These are phyloP conservation scores for Otocyon megalotis DNA, from an alignment of 2,113 vertebrate genomes.

Conservation along the genomic window DNA sequence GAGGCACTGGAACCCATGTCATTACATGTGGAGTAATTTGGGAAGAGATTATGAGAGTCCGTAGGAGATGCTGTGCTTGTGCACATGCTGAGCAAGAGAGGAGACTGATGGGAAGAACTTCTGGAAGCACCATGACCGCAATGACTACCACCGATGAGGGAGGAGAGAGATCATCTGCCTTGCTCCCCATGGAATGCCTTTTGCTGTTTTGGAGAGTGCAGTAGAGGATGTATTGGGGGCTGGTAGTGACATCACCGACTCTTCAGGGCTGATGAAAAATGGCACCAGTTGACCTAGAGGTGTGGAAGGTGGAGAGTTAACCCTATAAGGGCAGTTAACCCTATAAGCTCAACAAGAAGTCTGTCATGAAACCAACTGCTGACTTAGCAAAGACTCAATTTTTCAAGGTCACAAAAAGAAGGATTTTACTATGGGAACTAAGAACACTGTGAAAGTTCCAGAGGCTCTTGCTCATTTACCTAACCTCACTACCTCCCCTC, in stretches of 20 bases:
- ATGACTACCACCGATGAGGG: neutral
- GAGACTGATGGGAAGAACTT: neutral
- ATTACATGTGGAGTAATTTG: neutral
- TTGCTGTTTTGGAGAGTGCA: neutral
- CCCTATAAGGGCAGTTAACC: rapidly evolving
- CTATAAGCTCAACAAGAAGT: neutral
- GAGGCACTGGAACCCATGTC: neutral
- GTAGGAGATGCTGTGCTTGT: neutral
- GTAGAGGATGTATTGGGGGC: too few species aligned
- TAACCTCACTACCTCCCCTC: neutral
- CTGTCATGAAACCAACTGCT: conserved; percentile 50
- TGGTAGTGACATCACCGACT: neutral
- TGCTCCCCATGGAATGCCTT: conserved; percentile 31
- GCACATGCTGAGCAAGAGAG: neutral
- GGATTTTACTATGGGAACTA: conserved; percentile 18
- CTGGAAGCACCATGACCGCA: neutral
- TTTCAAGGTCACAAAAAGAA: conserved; percentile 54
- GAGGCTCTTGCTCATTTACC: conserved; percentile 42
- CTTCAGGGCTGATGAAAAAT: conserved; percentile 14
- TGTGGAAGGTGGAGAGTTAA: neutral
- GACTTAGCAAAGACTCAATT: conserved; percentile 51
- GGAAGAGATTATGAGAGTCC: conserved; percentile 3
- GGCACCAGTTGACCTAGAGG: conserved; percentile 16
- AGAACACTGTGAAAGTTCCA: neutral
- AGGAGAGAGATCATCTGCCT: neutral